phyloP scores from a whole-genome alignment of 30 jellyfish, hydroid and myxozoan species.

The Aurelia sp. region DNA sequence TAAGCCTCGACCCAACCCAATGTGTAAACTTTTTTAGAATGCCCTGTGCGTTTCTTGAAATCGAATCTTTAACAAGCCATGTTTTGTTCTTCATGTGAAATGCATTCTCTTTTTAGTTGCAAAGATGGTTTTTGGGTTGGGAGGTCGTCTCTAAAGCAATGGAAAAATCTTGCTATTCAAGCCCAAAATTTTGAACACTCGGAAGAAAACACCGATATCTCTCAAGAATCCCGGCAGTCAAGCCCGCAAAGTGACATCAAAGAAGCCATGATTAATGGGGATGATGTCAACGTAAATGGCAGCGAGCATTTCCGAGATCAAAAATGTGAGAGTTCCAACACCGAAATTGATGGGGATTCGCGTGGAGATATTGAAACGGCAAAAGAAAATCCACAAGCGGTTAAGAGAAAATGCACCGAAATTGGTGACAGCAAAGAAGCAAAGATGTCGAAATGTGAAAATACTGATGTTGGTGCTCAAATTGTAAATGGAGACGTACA shows the following conservation, averaged over 20 bases:
- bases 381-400: neutral
- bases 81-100: neutral
- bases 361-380: too few relatives aligned
- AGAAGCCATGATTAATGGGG: neutral
- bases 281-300: neutral
- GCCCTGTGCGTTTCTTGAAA: too few relatives aligned
- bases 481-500: neutral
- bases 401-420: neutral
- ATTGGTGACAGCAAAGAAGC: neutral
- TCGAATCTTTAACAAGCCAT: too few relatives aligned
- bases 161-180: constrained; percentile 64
- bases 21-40: too few relatives aligned
- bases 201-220: constrained; percentile 12
- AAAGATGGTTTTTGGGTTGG: constrained; percentile 84
- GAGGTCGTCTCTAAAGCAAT: constrained; percentile 60
- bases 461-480: neutral
- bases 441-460: constrained; percentile 29
- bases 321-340: too few relatives aligned
- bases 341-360: too few relatives aligned
- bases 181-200: constrained; percentile 29
- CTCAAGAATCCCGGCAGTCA: neutral
- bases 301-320: too few relatives aligned
- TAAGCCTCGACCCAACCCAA: too few relatives aligned
- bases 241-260: neutral
- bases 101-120: neutral